Base-by-base conservation (phyloP, 2,797 vertebrate genomes). In the Coccyzus lansbergi region DNA sequence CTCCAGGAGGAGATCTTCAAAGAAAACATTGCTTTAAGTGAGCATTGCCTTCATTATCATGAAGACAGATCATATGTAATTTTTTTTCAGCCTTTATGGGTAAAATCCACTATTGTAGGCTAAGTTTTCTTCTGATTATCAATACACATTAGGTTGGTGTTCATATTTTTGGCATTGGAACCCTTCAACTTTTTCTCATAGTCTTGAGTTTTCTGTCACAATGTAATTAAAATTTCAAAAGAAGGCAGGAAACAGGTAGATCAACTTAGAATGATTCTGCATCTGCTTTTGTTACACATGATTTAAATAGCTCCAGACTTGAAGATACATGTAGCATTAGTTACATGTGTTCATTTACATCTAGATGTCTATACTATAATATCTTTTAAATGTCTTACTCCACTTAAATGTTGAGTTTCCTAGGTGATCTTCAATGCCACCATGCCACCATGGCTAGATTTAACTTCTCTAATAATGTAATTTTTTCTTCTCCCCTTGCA, bases 141-240 rank as follows among this genome's bases (percentile, higher is more conserved):
- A 84, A 24, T 72, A 25, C 55, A n/a, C 16, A 10, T 64, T 42
- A 62, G 31, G 31, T 36, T 74, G 53, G 20, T 14, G 21, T 71
- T 87, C 36, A 17, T 58, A 58, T 51, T 88, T 92, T 74, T 31
- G 29, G 42, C 80, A 71, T 60, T 87, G 40, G 86, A 83, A 70
- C 9, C 29, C 46, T 94, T 88, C 40, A 3, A 19, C 38, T 86
- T 82, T 16, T 26, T 90, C 68, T 88, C 60, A 68, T 26, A 71
- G n/a, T 24, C 42, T 28, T 15, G 10, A 74, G 19, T 64, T 88
- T 94, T 93, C 67, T 70, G 44, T 82, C 70, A 70, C 64, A 82
- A 67, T 29, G 34, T 21, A 76, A 93, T 96, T 94, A 92, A 70
- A 92, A 90, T 94, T 90, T 94, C 88, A 92, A 86, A 94, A 95